phyloP scores from a whole-genome alignment of 1,140 invertebrate genomes.

The Penaeus japonicus region DNA sequence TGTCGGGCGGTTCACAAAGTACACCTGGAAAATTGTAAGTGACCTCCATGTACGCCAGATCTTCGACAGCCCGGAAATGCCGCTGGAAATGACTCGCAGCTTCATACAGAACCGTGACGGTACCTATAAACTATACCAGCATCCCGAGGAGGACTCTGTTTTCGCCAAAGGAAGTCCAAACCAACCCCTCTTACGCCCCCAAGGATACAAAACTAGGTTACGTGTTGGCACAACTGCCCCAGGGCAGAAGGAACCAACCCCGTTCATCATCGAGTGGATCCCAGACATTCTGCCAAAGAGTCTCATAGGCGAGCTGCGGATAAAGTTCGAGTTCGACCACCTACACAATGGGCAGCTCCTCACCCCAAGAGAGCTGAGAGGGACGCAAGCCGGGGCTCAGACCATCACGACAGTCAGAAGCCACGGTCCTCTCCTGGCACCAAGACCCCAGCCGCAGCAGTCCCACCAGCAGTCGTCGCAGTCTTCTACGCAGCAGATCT shows the following conservation, averaged over 20 bases:
- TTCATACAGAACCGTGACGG: slow-evolving; percentile 76
- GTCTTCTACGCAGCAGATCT: slow-evolving; percentile 2
- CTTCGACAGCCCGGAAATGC: slow-evolving; percentile 76
- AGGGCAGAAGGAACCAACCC: slow-evolving; percentile 71
- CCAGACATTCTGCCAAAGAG: slow-evolving; percentile 77
- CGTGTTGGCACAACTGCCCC: slow-evolving; percentile 75
- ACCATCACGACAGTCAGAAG: not conserved
- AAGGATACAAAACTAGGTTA: slow-evolving; percentile 75
- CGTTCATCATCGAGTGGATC: slow-evolving; percentile 81
- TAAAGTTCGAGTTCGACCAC: slow-evolving; percentile 75
- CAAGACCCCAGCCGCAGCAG: slow-evolving; percentile 35
- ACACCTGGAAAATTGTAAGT: slow-evolving; percentile 79
- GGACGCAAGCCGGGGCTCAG: not conserved
- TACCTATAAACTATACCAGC: slow-evolving; percentile 71
- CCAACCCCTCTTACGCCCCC: slow-evolving; percentile 71
- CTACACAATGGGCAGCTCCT: slow-evolving; percentile 66
- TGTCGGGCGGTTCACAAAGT: slow-evolving; percentile 76
- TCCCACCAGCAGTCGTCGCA: slow-evolving; percentile 24
- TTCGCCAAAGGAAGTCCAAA: slow-evolving; percentile 64
- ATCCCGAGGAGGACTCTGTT: slow-evolving; percentile 69
- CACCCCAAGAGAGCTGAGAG: slow-evolving; percentile 11
- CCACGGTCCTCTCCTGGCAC: slow-evolving; percentile 38
- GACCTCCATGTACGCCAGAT: slow-evolving; percentile 79
- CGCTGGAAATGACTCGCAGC: slow-evolving; percentile 72
- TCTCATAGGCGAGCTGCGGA: slow-evolving; percentile 74